Evolutionary conservation across 2,888 invertebrate species (phyloP).

Genomic region (Margaritifera margaritifera): DNA sequence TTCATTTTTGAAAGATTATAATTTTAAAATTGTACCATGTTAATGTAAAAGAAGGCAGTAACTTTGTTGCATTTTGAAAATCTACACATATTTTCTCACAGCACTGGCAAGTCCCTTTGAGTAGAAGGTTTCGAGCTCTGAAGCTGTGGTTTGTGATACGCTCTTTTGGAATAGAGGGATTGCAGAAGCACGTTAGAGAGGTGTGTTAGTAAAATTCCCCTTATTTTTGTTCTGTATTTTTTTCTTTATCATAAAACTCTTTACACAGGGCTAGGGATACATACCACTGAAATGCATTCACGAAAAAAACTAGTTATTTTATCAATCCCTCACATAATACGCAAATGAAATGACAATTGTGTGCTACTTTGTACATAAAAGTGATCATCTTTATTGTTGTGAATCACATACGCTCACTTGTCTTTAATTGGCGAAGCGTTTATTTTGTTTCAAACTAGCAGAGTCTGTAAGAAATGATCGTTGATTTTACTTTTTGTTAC

Average conservation of each 20-base stretch:
- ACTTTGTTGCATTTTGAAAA: no score
- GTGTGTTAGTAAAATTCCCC: constrained; percentile 73
- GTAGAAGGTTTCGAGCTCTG: constrained; percentile 91
- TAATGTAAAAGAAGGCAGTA: no score
- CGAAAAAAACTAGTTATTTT: not conserved
- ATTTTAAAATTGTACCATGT: no score
- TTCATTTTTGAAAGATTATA: no score
- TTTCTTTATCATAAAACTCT: not conserved
- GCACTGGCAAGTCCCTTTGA: constrained; percentile 98
- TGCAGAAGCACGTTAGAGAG: constrained; percentile 94
- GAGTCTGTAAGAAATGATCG: no score
- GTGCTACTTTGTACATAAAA: no score
- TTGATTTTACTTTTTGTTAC: no score
- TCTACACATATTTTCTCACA: constrained; percentile 66
- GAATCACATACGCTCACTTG: no score
- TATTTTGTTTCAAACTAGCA: no score
- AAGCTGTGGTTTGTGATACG: constrained; percentile 98
- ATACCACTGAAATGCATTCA: not conserved
- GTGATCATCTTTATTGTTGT: no score
- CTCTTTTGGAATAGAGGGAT: constrained; percentile 90
- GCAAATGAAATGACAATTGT: no score
- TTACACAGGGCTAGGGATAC: not conserved
- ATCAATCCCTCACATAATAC: not conserved
- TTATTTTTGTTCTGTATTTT: not conserved
- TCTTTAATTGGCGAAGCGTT: no score